Evolutionary conservation across 2,888 invertebrate genomes (phyloP).

Genomic region (Lochmaea crataegi): DNA sequence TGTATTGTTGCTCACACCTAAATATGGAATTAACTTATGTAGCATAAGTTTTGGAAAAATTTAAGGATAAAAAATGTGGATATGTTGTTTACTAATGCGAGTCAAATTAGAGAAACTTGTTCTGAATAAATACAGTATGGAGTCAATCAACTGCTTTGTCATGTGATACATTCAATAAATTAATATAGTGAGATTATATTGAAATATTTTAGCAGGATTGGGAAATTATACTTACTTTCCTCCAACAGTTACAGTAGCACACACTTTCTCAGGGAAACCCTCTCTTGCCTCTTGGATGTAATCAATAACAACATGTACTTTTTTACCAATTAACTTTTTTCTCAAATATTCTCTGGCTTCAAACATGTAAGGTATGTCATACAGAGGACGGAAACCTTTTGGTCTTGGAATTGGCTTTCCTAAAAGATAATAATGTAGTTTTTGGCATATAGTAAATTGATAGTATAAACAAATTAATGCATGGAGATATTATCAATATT

Average conservation of each 20-base stretch:
- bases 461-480: not conserved
- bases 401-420: conserved; percentile 73
- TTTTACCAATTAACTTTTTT: conserved; percentile 95
- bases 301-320: conserved; percentile 91
- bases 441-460: not conserved
- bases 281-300: conserved; percentile 97
- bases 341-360: conserved; percentile 97
- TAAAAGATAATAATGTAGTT: not conserved
- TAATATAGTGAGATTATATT: too few relatives aligned
- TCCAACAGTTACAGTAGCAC: conserved; percentile 90
- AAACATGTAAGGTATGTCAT: conserved; percentile 99
- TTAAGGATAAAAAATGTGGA: too few relatives aligned
- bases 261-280: conserved; percentile 93
- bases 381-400: conserved; percentile 88
- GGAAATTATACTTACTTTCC: conserved; percentile 69
- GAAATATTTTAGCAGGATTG: not conserved
- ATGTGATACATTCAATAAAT: too few relatives aligned
- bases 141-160: too few relatives aligned
- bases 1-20: too few relatives aligned
- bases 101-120: too few relatives aligned
- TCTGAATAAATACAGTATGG: too few relatives aligned
- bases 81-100: too few relatives aligned
- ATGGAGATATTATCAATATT: not conserved
- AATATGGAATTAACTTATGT: too few relatives aligned
- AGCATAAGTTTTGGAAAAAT: too few relatives aligned